Evolutionary conservation across 1,140 invertebrate species (phyloP).

Genomic region (Zaprionus taronus): DNA sequence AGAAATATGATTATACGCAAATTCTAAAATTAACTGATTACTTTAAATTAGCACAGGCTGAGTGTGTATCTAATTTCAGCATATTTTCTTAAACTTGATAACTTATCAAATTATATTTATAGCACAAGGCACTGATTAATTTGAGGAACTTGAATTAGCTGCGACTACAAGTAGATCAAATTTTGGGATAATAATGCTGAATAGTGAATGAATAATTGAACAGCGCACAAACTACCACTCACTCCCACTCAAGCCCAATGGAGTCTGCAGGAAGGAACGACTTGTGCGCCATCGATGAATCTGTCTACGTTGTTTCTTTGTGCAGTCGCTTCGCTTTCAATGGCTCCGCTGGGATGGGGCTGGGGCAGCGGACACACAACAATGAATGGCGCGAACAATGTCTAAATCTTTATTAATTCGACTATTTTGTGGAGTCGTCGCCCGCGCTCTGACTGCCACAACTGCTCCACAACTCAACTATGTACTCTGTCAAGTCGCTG

Average conservation of each 20-base stretch:
- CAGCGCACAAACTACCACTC: background rate
- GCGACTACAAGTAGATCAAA: background rate
- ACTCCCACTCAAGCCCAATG: background rate
- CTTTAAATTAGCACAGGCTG: background rate
- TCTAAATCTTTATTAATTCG: constrained; percentile 82
- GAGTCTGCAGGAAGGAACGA: constrained; percentile 12
- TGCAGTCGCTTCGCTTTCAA: constrained; percentile 33
- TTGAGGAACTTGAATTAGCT: background rate
- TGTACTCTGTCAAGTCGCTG: constrained; percentile 22
- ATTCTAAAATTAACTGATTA: background rate
- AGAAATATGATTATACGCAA: background rate
- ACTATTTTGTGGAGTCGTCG: constrained; percentile 63
- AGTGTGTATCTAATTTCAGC: background rate
- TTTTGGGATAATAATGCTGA: background rate
- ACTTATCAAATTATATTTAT: background rate
- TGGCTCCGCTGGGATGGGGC: constrained; percentile 25
- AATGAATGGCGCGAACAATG: constrained; percentile 71
- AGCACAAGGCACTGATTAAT: background rate
- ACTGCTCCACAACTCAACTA: constrained; percentile 1
- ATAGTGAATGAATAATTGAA: constrained; percentile 8
- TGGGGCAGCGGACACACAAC: constrained; percentile 46
- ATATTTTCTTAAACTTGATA: background rate
- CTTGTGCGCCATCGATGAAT: constrained; percentile 31
- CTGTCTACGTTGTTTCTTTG: constrained; percentile 37
- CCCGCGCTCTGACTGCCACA: background rate